Evolutionary conservation across 2,888 invertebrate genomes (phyloP).

Genomic region (Drosophila borealis): DNA sequence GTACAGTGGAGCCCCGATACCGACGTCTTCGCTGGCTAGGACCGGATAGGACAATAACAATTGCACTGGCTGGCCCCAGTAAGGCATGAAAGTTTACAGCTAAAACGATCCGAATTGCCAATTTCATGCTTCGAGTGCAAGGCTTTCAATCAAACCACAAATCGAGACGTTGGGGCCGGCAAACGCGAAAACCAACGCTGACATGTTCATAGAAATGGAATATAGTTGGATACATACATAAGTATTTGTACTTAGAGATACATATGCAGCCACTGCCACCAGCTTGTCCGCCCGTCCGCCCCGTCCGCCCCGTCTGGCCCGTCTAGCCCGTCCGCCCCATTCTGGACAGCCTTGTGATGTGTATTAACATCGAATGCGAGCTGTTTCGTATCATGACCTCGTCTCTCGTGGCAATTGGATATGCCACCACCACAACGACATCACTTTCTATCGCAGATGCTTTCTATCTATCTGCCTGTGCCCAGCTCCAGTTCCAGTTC

Average conservation of each 20-base stretch:
- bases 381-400: conserved; percentile 26
- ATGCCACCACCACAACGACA: conserved; percentile 39
- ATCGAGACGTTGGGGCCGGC: not conserved
- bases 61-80: conserved; percentile 33
- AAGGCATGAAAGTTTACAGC: conserved; percentile 70
- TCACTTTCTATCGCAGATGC: conserved; percentile 50
- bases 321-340: not conserved
- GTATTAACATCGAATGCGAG: conserved; percentile 50
- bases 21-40: too few relatives aligned
- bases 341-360: conserved; percentile 11
- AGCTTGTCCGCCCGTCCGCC: not conserved
- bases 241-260: conserved; percentile 14
- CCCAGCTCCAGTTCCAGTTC: not conserved
- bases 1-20: conserved; percentile 14
- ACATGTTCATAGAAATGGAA: conserved; percentile 51
- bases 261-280: conserved; percentile 2
- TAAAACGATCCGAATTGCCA: conserved; percentile 80
- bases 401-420: conserved; percentile 52
- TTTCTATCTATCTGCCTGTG: not conserved
- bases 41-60: conserved; percentile 32
- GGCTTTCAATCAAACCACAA: conserved; percentile 65
- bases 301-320: not conserved
- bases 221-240: conserved; percentile 35
- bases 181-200: conserved; percentile 32
- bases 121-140: conserved; percentile 78